Evolutionary conservation across 1,140 invertebrate genomes (phyloP).

Genomic region (Diuraphis noxia): DNA sequence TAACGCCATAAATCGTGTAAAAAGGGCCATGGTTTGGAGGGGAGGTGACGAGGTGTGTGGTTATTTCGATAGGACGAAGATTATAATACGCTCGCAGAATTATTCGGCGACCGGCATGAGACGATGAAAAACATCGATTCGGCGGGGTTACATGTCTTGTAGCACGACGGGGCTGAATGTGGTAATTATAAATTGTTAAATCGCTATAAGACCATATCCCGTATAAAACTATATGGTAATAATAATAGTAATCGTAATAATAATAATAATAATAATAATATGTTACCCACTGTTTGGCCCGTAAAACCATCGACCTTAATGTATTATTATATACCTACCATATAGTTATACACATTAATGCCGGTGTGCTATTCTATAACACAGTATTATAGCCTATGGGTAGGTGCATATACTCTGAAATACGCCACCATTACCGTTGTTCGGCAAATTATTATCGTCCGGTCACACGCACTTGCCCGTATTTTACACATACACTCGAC

Average conservation of each 20-base stretch:
- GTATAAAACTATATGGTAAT: background rate
- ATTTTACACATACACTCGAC: background rate
- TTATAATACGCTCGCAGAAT: background rate
- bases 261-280: slow-evolving; percentile 7
- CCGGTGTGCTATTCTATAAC: background rate
- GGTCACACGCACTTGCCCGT: background rate
- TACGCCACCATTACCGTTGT: background rate
- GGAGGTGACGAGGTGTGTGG: background rate
- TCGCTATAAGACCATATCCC: background rate
- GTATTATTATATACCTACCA: no score
- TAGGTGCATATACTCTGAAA: background rate
- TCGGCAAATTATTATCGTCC: background rate
- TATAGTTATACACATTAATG: background rate
- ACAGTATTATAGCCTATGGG: background rate
- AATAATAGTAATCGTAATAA: no score
- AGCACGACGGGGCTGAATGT: background rate
- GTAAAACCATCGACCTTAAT: background rate
- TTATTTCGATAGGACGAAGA: background rate
- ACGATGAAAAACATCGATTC: background rate
- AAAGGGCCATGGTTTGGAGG: background rate
- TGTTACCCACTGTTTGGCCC: background rate
- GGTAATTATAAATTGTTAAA: slow-evolving; percentile 3
- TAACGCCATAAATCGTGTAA: background rate
- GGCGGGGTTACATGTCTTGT: background rate
- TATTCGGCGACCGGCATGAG: background rate